Base-by-base conservation (phyloP, 2,888 invertebrate species). In the Drosophila aldrichi region DNA sequence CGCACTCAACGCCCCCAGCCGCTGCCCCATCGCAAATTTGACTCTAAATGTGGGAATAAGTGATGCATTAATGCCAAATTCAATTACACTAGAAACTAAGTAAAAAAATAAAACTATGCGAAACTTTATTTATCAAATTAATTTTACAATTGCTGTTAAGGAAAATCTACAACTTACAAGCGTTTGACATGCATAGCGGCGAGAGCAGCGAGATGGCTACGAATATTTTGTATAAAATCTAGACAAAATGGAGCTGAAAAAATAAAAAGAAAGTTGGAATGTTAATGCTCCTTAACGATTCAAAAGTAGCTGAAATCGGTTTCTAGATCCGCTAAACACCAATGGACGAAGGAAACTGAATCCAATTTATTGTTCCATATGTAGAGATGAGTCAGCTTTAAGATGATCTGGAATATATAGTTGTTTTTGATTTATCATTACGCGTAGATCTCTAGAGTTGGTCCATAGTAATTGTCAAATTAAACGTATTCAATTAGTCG, bases 21-120 rank as follows among this genome's bases (percentile, higher is more conserved):
- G 10, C 7, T 1, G 16, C 25, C 25, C 29, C 25, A 32, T 18
- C 8, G 44, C 29, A 66, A 65, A 59, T 65, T 74, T 65, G 59
- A 56, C 49, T 49, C 34, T 70, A 79, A 80, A 67, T 75, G 71
- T 74, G 71, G 51, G 70, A 77, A 67, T 66, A 80, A 82, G 48
- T 77, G 70, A 74, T 63, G 61, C 82, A 71, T 71, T 75, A 82
- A 75, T 67, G 57, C 48, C 5, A 54, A 79, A 79, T 79, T 79
- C 67, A 72, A 70, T 81, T 82, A 64, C 56, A 55, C 51, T 38
- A 7, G 18, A 65, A 81, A 73, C 81, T 59, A 25, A 52, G 20
- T 6, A 22, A 51, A 14, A 32, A 20, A 40, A n/a, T n/a, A n/a
- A n/a, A 79, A 67, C 70, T 70, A 61, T 29, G 10, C 14, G 8